These are phyloP conservation scores for Alosa alosa DNA, from an alignment of 2,113 vertebrate species.

Conservation along the genomic window DNA sequence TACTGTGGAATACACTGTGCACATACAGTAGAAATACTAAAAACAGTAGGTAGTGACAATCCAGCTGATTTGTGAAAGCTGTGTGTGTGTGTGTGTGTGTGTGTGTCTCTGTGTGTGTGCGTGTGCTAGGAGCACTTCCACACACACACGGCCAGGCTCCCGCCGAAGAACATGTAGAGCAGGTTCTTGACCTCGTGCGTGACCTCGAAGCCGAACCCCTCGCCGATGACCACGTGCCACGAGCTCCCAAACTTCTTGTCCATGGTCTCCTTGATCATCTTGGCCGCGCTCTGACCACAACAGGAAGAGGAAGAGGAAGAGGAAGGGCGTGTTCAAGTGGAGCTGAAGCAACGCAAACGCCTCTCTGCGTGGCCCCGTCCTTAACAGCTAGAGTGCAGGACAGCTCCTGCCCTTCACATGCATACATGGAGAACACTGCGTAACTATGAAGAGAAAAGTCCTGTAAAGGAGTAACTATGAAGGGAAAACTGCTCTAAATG, in stretches of 20 bases:
- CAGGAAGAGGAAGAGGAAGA: background rate
- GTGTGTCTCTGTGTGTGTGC: background rate
- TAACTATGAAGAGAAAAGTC: no score
- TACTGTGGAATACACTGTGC: background rate
- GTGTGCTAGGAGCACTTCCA: conserved; percentile 92
- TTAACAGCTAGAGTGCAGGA: no score
- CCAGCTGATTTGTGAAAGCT: background rate
- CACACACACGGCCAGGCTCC: conserved; percentile 90
- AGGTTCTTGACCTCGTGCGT: conserved; percentile 95
- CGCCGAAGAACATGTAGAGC: conserved; percentile 97
- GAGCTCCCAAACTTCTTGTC: conserved; percentile 98
- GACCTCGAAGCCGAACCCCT: conserved; percentile 94
- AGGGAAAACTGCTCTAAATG: no score
- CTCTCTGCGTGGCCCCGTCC: no score
- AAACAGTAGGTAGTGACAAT: conserved; percentile 10
- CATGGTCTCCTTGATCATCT: conserved; percentile 99
- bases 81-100: background rate
- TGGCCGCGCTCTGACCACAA: conserved; percentile 84
- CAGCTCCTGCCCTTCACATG: no score
- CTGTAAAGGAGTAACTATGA: no score
- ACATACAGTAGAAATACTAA: background rate
- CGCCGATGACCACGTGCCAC: conserved; percentile 97
- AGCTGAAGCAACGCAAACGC: no score
- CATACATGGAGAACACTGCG: no score
- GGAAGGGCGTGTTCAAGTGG: no score